These are phyloP conservation scores for Drosophila incognita DNA, from an alignment of 2,888 invertebrate species.

Conservation along the genomic window DNA sequence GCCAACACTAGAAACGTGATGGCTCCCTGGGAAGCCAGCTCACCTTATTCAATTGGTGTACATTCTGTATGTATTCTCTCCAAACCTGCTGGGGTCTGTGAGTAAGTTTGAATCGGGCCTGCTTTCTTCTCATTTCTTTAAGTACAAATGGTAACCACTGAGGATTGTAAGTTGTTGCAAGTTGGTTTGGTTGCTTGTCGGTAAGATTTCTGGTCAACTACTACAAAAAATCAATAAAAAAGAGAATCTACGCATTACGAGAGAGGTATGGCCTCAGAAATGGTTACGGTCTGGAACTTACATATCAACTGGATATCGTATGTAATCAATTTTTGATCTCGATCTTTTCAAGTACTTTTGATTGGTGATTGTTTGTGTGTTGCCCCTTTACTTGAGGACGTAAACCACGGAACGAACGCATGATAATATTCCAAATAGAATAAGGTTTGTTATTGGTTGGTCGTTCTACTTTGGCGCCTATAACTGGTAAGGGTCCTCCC, in stretches of 20 bases:
- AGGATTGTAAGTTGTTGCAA: conserved; percentile 51
- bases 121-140: conserved; percentile 10
- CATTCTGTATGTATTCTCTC: conserved; percentile 19
- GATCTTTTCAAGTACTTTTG: conserved; percentile 73
- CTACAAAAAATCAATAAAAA: background rate
- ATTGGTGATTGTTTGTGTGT: conserved; percentile 52
- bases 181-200: conserved; percentile 41
- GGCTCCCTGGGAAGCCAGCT: conserved; percentile 50
- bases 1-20: conserved; percentile 76
- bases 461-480: conserved; percentile 37
- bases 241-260: conserved; percentile 17
- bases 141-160: conserved; percentile 10
- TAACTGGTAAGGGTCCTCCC: conserved; percentile 50
- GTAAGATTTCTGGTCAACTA: conserved; percentile 45
- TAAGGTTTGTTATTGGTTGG: conserved; percentile 66
- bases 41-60: conserved; percentile 52
- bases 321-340: conserved; percentile 73
- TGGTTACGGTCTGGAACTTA: conserved; percentile 20
- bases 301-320: conserved; percentile 34
- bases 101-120: conserved; percentile 47
- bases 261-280: conserved; percentile 27
- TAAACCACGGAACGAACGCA: conserved; percentile 37
- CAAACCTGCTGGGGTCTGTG: conserved; percentile 34
- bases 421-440: conserved; percentile 19
- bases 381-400: conserved; percentile 33